Evolutionary conservation across 2,888 invertebrate species (phyloP), one percentile per base, ranked within the genome.

Genomic region (Drosophila vallismaia): DNA sequence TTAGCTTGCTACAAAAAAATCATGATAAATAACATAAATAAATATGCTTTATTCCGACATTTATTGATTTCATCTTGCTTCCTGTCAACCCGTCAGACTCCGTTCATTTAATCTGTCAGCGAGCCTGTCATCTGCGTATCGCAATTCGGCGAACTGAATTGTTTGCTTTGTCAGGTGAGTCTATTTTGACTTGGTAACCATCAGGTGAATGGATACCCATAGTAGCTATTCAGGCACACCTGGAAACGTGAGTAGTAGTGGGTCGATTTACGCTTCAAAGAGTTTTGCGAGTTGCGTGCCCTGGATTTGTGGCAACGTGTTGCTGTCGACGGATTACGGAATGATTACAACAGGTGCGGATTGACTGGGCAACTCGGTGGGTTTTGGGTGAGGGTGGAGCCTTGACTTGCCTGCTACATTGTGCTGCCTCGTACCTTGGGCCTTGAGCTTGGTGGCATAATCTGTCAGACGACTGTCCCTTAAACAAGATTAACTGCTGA

Each of bases 401-500:
- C 33, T 40, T 19, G 26, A 31, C 26, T 51, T 29, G 9, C 8
- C 19, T 28, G n/a, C n/a, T n/a, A n/a, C n/a, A n/a, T n/a, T n/a
- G n/a, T n/a, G n/a, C n/a, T 4, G 28, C 28, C 6, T 6, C 4
- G 28, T 28, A 2, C 6, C 52, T 53, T 24, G 8, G 12, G n/a
- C 7, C 52, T 53, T 24, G n/a, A 33, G 29, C n/a, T 33, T 56
- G 49, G 67, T 44, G 60, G 69, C 56, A 71, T 77, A 66, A 68
- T 66, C 60, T 66, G 56, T 53, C 60, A 64, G 69, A 24, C 53
- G 56, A 63, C 56, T 69, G 68, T 76, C 59, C 68, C 60, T 78
- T 85, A 87, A 85, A 75, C 70, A 77, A 75, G 76, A 84, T 76
- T 88, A 84, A 85, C 79, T 62, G 50, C 46, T 46, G 53, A 53